Percentiles rank a stretch among this genome's conserved stretches.
Conservation (phyloP, 2,888 invertebrate species). For the Scaptomyza reducta region DNA sequence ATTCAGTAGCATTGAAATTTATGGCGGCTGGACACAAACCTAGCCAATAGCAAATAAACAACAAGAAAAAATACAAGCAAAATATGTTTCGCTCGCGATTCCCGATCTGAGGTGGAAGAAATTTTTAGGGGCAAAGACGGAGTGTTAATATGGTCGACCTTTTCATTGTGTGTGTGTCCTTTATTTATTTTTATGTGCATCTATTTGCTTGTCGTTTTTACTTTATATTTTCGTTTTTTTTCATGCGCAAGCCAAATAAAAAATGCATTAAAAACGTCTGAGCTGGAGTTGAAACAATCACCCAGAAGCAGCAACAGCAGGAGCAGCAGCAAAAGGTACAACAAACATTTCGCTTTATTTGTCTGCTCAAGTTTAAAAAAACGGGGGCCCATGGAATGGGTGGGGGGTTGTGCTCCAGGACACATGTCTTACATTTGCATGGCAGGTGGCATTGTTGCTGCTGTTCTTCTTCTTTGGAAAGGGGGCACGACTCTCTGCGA, state of each 20-base stretch:
- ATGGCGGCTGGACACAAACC: constrained; percentile 75
- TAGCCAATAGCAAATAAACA: constrained; percentile 59
- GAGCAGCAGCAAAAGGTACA: constrained; percentile 15
- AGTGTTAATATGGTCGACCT: constrained; percentile 69
- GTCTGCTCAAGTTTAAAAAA: constrained; percentile 50
- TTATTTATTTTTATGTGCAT: constrained; percentile 81
- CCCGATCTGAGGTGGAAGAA: neutral
- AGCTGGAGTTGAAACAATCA: constrained; percentile 36
- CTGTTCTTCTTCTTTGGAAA: constrained; percentile 10
- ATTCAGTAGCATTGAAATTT: constrained; percentile 78
- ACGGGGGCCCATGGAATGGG: neutral
- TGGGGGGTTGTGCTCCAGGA: constrained; percentile 14
- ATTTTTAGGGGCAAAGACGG: constrained; percentile 6
- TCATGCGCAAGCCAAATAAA: constrained; percentile 70
- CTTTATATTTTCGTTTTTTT: constrained; percentile 59
- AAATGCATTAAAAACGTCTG: constrained; percentile 78
- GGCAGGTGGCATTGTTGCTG: constrained; percentile 53
- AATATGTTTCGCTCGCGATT: constrained; percentile 61
- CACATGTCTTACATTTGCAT: constrained; percentile 61
- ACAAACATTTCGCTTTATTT: constrained; percentile 60
- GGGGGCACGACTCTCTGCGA: constrained; percentile 25
- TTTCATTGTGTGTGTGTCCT: constrained; percentile 38
- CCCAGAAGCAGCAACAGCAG: constrained; percentile 10
- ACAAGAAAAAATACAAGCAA: constrained; percentile 9
- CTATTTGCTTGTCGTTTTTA: constrained; percentile 73